Conservation (phyloP, 2,797 vertebrate genomes). For the Microcaecilia unicolor region DNA sequence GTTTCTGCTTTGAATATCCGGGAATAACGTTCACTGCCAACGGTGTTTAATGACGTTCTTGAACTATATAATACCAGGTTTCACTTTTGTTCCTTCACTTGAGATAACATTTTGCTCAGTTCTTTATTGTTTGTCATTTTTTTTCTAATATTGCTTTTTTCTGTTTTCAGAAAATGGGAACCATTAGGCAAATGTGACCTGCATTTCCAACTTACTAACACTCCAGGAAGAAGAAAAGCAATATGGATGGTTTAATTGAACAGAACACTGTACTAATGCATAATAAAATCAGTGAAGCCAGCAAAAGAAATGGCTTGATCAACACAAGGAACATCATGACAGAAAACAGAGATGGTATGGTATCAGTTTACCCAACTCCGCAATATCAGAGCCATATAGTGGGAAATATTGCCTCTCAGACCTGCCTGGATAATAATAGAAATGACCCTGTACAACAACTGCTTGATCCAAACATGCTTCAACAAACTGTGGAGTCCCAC, state of each 20-base stretch:
- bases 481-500: constrained; percentile 61
- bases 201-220: constrained; percentile 20
- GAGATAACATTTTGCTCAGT: not conserved
- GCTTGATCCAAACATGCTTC: constrained; percentile 72
- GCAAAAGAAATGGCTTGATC: constrained; percentile 74
- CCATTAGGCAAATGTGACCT: constrained; percentile 35
- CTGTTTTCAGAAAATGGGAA: constrained; percentile 52
- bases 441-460: constrained; percentile 62
- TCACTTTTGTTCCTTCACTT: not conserved
- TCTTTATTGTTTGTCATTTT: not conserved
- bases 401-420: constrained; percentile 34
- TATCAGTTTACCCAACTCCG: constrained; percentile 69
- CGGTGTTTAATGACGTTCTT: not conserved
- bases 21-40: no score
- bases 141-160: constrained; percentile 26
- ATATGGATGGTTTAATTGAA: constrained; percentile 59
- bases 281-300: constrained; percentile 40
- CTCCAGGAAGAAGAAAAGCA: constrained; percentile 15
- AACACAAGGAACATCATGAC: constrained; percentile 67
- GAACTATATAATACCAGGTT: fast-evolving
- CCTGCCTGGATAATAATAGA: constrained; percentile 29
- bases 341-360: constrained; percentile 64
- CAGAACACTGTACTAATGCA: constrained; percentile 44
- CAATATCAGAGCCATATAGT: constrained; percentile 64
- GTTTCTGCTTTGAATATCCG: no score